A percentile compares a stretch with the other conserved stretches of the same genome.
These are phyloP conservation scores for Xiphophorus maculatus DNA, from an alignment of 2,113 vertebrate genomes.

Conservation along the genomic window DNA sequence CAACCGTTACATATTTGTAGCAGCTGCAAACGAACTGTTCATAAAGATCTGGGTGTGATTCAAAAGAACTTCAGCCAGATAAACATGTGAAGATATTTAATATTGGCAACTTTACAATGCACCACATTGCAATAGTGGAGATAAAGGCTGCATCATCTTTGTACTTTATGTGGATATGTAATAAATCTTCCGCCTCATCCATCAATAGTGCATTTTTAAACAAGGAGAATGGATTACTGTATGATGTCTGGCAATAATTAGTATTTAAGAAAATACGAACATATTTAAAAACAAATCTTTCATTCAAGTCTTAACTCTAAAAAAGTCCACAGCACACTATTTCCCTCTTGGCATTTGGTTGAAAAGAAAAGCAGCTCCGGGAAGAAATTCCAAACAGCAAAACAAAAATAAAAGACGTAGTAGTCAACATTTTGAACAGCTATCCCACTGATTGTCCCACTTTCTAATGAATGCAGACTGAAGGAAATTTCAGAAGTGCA, in stretches of 20 bases:
- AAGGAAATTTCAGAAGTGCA: slow-evolving; percentile 53
- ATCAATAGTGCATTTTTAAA: slow-evolving; percentile 23
- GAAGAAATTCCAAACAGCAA: slow-evolving; percentile 40
- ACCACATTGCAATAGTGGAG: not conserved
- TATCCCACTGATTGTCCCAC: slow-evolving; percentile 49
- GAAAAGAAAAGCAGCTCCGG: slow-evolving; percentile 24
- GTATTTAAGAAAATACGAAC: slow-evolving; percentile 31
- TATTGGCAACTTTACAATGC: slow-evolving; percentile 12
- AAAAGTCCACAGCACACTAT: slow-evolving; percentile 62
- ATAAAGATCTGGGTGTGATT: slow-evolving; percentile 6
- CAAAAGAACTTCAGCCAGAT: slow-evolving; percentile 15
- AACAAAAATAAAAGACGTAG: slow-evolving; percentile 32
- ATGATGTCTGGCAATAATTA: slow-evolving; percentile 18
- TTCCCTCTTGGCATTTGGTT: slow-evolving; percentile 39
- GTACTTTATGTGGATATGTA: slow-evolving; percentile 8
- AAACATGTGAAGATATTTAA: slow-evolving; percentile 4
- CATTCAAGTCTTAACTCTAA: slow-evolving; percentile 41
- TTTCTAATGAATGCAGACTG: slow-evolving; percentile 49
- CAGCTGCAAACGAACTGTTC: slow-evolving; percentile 3
- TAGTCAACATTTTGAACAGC: slow-evolving; percentile 32
- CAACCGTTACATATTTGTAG: not conserved
- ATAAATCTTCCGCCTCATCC: slow-evolving; percentile 6
- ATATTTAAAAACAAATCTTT: slow-evolving; percentile 25
- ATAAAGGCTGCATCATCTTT: slow-evolving; percentile 17
- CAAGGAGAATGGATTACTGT: not conserved